Evolutionary conservation across 2,113 vertebrate genomes (phyloP).

Genomic region (Elachura formosa): DNA sequence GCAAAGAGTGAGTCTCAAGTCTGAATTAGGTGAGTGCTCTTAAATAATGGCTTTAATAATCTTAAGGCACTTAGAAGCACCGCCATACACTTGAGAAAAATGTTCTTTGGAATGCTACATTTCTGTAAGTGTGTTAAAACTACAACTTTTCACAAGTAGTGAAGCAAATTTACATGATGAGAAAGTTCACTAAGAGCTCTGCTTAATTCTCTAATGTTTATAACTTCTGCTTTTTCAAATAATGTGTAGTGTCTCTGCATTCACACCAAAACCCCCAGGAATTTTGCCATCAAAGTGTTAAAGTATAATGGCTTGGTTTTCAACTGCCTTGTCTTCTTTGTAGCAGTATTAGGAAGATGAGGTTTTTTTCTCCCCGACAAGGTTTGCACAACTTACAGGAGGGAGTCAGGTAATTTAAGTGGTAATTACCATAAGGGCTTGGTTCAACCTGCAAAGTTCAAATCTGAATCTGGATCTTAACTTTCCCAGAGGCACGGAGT

Average conservation of each 20-base stretch:
- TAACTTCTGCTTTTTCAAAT: neutral
- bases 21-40: neutral
- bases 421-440: neutral
- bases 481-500: conserved; percentile 8
- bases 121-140: neutral
- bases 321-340: neutral
- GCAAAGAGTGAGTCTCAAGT: neutral
- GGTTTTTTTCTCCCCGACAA: neutral
- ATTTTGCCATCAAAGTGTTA: neutral
- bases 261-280: neutral
- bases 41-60: neutral
- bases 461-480: conserved; percentile 28
- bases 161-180: neutral
- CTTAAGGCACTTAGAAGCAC: neutral
- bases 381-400: neutral
- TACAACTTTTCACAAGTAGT: neutral
- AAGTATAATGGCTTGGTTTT: neutral
- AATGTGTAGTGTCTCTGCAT: neutral
- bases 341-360: neutral
- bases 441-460: conserved; percentile 18
- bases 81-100: neutral
- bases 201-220: neutral
- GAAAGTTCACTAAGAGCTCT: neutral
- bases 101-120: neutral
- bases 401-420: conserved; percentile 1